These are phyloP conservation scores for Gymnodraco acuticeps DNA, from an alignment of 2,797 vertebrate species.

Conservation along the genomic window DNA sequence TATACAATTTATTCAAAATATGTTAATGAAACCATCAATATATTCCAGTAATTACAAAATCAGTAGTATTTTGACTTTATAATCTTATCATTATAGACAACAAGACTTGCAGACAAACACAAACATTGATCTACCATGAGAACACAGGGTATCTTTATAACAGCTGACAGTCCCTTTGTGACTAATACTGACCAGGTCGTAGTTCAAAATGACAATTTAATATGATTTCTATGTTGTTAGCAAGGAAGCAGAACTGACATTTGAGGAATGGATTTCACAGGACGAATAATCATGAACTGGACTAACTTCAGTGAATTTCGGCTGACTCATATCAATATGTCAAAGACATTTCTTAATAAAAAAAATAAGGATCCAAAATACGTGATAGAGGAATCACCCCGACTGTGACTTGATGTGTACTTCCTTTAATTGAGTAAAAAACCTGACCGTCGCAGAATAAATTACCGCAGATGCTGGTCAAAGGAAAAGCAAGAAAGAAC, in stretches of 20 bases:
- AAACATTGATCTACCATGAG: conserved; percentile 43
- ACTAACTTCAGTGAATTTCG: not conserved
- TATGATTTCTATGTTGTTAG: not conserved
- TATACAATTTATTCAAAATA: conserved; percentile 90
- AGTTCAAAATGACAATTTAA: conserved; percentile 18
- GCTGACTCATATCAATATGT: conserved; percentile 16
- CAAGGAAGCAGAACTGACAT: conserved; percentile 15
- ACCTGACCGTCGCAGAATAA: conserved; percentile 1
- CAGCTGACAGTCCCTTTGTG: conserved; percentile 37
- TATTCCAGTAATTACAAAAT: conserved; percentile 87
- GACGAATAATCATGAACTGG: not conserved
- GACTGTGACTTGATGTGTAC: conserved; percentile 11
- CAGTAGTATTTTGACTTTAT: conserved; percentile 79
- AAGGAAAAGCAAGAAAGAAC: conserved; percentile 14
- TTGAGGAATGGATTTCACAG: conserved; percentile 15
- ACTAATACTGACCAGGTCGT: conserved; percentile 20
- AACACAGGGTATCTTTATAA: conserved; percentile 41
- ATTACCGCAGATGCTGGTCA: not conserved
- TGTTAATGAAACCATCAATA: conserved; percentile 85
- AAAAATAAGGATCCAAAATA: conserved; percentile 20
- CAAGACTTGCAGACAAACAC: conserved; percentile 56
- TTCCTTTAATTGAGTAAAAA: conserved; percentile 39
- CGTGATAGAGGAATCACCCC: conserved; percentile 8
- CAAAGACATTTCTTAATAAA: not conserved
- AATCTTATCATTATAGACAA: conserved; percentile 60